Percentiles rank a stretch among this genome's conserved stretches.
Conservation (phyloP, 2,888 invertebrate species). For the Liopterus haemorrhoidalis region DNA sequence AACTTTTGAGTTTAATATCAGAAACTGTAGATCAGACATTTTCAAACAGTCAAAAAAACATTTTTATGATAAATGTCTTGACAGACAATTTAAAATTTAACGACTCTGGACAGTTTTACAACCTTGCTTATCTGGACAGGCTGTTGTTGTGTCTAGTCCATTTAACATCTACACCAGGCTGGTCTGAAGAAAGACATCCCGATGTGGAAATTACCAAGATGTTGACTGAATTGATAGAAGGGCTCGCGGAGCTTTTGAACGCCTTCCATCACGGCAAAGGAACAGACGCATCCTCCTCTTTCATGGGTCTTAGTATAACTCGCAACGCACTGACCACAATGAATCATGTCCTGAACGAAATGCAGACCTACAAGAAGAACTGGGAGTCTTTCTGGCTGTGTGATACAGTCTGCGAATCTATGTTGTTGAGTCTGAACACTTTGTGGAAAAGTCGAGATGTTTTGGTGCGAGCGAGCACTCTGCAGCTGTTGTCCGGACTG, state of each 20-base stretch:
- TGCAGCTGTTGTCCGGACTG: constrained; percentile 50
- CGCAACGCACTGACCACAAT: constrained; percentile 50
- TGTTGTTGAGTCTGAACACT: constrained; percentile 43
- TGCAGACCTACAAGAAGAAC: constrained; percentile 45
- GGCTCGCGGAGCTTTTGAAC: constrained; percentile 48
- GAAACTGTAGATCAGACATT: constrained; percentile 40
- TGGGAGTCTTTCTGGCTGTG: constrained; percentile 43
- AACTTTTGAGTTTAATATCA: constrained; percentile 41
- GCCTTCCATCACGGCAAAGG: constrained; percentile 51
- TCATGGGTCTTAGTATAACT: constrained; percentile 54
- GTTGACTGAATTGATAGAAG: constrained; percentile 43
- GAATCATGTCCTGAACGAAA: constrained; percentile 50
- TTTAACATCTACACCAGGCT: constrained; percentile 47
- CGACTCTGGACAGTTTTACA: constrained; percentile 52
- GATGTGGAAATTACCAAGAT: constrained; percentile 35
- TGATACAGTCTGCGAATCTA: constrained; percentile 31
- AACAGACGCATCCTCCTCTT: constrained; percentile 47
- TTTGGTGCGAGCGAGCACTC: constrained; percentile 48
- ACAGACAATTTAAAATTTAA: constrained; percentile 48
- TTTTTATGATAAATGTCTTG: constrained; percentile 45
- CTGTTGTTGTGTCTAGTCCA: constrained; percentile 48
- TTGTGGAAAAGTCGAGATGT: constrained; percentile 51
- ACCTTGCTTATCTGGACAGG: constrained; percentile 51
- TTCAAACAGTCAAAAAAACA: too few species aligned
- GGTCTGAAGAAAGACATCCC: constrained; percentile 42